These are phyloP conservation scores for Mantis religiosa DNA, from an alignment of 2,888 invertebrate species.

Conservation along the genomic window DNA sequence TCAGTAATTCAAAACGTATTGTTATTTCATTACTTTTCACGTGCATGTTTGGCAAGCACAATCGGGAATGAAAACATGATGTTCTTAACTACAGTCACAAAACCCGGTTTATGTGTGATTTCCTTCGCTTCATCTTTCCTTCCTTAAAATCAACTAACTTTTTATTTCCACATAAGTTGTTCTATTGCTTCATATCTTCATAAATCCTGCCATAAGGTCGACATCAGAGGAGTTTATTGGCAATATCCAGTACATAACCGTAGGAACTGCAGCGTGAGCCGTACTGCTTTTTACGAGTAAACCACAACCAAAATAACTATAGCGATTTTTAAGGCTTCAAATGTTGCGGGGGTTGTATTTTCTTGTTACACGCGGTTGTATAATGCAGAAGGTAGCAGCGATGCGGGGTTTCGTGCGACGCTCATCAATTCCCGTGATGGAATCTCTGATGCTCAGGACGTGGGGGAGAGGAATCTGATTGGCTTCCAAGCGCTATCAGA, in stretches of 20 bases:
- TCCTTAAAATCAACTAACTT: not conserved
- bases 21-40: too few relatives aligned
- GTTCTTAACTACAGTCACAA: not conserved
- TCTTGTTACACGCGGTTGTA: not conserved
- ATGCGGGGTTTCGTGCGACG: not conserved
- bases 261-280: not conserved
- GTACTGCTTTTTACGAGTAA: not conserved
- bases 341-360: not conserved
- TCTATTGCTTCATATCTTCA: not conserved
- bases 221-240: not conserved
- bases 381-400: not conserved
- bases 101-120: not conserved
- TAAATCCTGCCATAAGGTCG: not conserved
- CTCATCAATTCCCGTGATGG: not conserved
- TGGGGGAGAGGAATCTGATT: not conserved
- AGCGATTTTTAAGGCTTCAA: not conserved
- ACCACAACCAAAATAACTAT: not conserved
- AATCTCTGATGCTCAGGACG: not conserved
- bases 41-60: not conserved
- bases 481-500: not conserved
- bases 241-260: not conserved
- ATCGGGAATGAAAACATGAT: not conserved
- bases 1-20: too few relatives aligned
- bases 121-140: not conserved
- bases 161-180: not conserved